Evolutionary conservation across 2,888 invertebrate genomes (phyloP), one percentile per base, ranked within the genome.

Genomic region (Drosophila kanekoi): DNA sequence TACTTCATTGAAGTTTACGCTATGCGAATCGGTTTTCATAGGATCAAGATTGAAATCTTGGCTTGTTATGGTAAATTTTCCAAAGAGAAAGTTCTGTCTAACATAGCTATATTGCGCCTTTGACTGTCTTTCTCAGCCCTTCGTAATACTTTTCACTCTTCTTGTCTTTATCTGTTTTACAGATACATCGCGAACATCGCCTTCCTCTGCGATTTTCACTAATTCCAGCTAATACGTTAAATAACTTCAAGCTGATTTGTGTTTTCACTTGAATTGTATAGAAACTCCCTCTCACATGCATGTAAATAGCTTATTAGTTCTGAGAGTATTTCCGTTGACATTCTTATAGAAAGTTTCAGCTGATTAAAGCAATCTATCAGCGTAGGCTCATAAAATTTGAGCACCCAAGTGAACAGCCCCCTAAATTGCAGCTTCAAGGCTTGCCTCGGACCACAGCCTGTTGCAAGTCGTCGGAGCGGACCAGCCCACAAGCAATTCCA

Each of bases 351-450:
- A 44, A 52, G 33, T 40, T 40, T 47, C 68, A 66, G 64, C 52
- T 76, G 66, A 81, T 76, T 52, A 45, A 65, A 59, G 35, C 64
- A 48, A 73, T 76, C 54, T 51, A 80, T 83, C 79, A 79, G 68
- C 23, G 66, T 54, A 58, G 66, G 62, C 47, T 20, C 74, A 79
- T 85, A 84, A 83, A 82, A 82, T 64, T 74, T 77, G 68, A 84
- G 77, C 74, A 81, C 77, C 67, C 56, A 45, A 44, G 61, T 64
- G 79, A 47, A 67, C 65, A 59, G 71, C 72, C 78, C 63, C 70
- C 66, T 59, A 61, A 66, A 62, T 62, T 52, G 56, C 28, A 40
- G 70, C 37, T 40, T 13, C 32, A 16, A 43, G 64, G 60, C 52
- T 16, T 11, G 33, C 32, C 38, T 4, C 16, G 14, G 35, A 9